phyloP scores from a whole-genome alignment of 2,888 invertebrate species.

The Ramazzottius varieornatus region DNA sequence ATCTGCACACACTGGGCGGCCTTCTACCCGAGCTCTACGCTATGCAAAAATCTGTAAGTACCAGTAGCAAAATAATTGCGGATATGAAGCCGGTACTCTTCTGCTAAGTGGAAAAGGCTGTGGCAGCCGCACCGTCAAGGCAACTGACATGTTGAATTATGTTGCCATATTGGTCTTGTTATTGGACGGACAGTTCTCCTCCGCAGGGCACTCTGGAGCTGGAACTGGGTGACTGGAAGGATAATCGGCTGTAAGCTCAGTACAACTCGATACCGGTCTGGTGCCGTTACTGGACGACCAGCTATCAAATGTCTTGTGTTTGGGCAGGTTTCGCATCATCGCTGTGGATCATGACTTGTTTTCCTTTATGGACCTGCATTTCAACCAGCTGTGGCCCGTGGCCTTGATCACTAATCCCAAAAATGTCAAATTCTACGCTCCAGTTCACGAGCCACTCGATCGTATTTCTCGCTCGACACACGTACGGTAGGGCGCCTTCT shows the following conservation, averaged over 20 bases:
- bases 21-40: constrained; percentile 58
- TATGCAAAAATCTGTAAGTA: constrained; percentile 35
- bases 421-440: constrained; percentile 43
- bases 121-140: too few species aligned
- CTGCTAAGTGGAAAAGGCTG: too few species aligned
- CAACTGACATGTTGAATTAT: too few species aligned
- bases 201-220: constrained; percentile 54
- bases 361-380: constrained; percentile 49
- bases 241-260: constrained; percentile 41
- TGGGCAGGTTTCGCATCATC: constrained; percentile 41
- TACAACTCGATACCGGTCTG: constrained; percentile 4
- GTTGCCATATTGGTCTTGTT: too few species aligned
- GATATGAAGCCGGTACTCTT: too few species aligned
- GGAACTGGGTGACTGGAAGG: constrained; percentile 75
- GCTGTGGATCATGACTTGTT: constrained; percentile 70
- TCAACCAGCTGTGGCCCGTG: constrained; percentile 51
- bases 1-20: constrained; percentile 57
- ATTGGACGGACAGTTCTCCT: too few species aligned
- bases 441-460: constrained; percentile 41
- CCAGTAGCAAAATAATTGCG: too few species aligned
- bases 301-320: background rate
- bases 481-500: constrained; percentile 31
- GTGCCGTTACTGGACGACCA: background rate
- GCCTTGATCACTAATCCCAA: constrained; percentile 71
- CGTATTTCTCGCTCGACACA: constrained; percentile 42